Evolutionary conservation across 2,888 invertebrate species (phyloP).

Genomic region (Ennomos quercinarius): DNA sequence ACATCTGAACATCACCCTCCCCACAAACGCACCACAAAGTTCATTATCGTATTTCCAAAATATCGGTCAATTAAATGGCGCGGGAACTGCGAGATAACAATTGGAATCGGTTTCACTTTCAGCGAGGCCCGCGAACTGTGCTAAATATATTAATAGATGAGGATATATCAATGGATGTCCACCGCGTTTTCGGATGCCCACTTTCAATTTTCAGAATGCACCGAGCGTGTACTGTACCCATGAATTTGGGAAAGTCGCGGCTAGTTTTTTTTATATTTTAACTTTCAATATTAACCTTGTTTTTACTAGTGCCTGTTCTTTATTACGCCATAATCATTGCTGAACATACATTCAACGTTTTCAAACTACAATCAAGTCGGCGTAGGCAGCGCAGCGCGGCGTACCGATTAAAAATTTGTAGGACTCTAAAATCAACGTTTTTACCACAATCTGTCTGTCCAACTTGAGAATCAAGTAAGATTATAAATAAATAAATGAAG

Average conservation of each 20-base stretch:
- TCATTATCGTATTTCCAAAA: slow-evolving; percentile 75
- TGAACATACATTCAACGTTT: too few species aligned
- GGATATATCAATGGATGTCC: slow-evolving; percentile 76
- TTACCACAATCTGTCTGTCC: too few species aligned
- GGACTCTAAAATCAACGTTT: too few species aligned
- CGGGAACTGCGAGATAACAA: slow-evolving; percentile 78
- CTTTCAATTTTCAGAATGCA: slow-evolving; percentile 75
- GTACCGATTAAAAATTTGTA: too few species aligned
- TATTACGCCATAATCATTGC: too few species aligned
- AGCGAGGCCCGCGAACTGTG: slow-evolving; percentile 63
- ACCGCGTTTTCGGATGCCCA: slow-evolving; percentile 67
- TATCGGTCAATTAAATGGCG: slow-evolving; percentile 80
- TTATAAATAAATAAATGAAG: too few species aligned
- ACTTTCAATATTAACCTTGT: too few species aligned
- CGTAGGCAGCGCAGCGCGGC: too few species aligned
- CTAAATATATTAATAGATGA: slow-evolving; percentile 84
- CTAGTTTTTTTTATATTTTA: slow-evolving; percentile 4
- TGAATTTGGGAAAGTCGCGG: slow-evolving; percentile 31
- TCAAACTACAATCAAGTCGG: too few species aligned
- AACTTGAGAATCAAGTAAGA: too few species aligned
- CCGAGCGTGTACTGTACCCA: slow-evolving; percentile 44
- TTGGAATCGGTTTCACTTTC: slow-evolving; percentile 82
- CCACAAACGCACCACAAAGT: slow-evolving; percentile 41
- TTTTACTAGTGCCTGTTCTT: too few species aligned
- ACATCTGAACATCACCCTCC: slow-evolving; percentile 1